Conservation (phyloP, 2,888 invertebrate species). For the Cheilosia variabilis region DNA sequence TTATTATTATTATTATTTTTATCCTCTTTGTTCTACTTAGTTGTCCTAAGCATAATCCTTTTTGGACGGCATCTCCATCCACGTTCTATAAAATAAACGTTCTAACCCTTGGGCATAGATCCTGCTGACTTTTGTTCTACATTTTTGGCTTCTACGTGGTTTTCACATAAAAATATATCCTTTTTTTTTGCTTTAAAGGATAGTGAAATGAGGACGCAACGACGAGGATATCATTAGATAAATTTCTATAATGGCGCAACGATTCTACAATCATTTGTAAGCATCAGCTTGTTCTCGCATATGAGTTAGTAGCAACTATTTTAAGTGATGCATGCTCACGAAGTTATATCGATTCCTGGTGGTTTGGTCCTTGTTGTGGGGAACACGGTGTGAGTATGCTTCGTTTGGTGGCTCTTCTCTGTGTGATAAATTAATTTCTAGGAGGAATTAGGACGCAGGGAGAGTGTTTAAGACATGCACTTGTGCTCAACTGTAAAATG, state of each 20-base stretch:
- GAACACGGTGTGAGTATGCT: too few species aligned
- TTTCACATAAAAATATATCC: background rate
- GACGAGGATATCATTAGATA: constrained; percentile 64
- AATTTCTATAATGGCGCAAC: constrained; percentile 43
- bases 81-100: background rate
- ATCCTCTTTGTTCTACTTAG: constrained; percentile 10
- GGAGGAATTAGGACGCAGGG: too few species aligned
- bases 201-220: constrained; percentile 30
- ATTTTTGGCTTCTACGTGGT: background rate
- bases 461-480: too few species aligned
- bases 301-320: background rate
- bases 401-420: too few species aligned
- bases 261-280: constrained; percentile 7
- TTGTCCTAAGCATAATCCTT: constrained; percentile 3
- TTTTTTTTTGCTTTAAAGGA: background rate
- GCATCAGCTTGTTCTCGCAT: background rate
- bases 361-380: too few species aligned
- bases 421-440: too few species aligned
- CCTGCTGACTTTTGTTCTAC: constrained; percentile 19
- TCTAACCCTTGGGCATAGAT: constrained; percentile 30
- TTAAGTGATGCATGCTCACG: background rate
- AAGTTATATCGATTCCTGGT: background rate
- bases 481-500: too few species aligned
- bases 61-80: background rate
- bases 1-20: background rate